Percentiles rank a stretch among this genome's conserved stretches.
Conservation (phyloP, 2,888 invertebrate genomes). For the Dryobotodes eremita region DNA sequence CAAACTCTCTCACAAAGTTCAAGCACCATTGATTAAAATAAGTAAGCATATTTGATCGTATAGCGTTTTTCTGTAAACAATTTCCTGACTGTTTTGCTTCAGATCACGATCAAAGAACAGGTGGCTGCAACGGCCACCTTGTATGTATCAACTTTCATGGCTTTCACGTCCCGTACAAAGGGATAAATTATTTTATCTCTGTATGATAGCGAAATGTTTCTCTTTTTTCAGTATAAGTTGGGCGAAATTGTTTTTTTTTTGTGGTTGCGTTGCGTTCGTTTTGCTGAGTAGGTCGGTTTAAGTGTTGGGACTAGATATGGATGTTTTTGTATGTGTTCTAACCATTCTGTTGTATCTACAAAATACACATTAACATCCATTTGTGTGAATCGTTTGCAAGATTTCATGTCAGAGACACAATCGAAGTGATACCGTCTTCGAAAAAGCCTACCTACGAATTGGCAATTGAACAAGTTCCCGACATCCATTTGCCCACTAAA, state of each 20-base stretch:
- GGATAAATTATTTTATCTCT: constrained; percentile 68
- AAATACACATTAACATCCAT: not conserved
- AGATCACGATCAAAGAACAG: constrained; percentile 77
- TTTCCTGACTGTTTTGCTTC: constrained; percentile 72
- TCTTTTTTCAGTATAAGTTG: constrained; percentile 39
- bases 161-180: constrained; percentile 61
- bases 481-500: not conserved
- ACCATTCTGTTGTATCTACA: not conserved
- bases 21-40: constrained; percentile 69
- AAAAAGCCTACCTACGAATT: not conserved
- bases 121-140: constrained; percentile 70
- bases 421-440: not conserved
- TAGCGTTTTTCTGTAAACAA: constrained; percentile 72
- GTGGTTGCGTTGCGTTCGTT: constrained; percentile 10
- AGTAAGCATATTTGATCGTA: constrained; percentile 70
- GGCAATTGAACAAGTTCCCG: not conserved
- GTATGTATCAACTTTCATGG: constrained; percentile 72
- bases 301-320: not conserved
- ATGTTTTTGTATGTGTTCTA: not conserved
- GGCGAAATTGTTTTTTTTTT: constrained; percentile 50
- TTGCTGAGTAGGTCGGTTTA: constrained; percentile 26
- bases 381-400: not conserved
- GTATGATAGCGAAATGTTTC: constrained; percentile 57
- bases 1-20: constrained; percentile 44
- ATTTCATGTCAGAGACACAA: not conserved